These are phyloP conservation scores for Eilema griseolum DNA, from an alignment of 2,888 invertebrate genomes.

Conservation along the genomic window DNA sequence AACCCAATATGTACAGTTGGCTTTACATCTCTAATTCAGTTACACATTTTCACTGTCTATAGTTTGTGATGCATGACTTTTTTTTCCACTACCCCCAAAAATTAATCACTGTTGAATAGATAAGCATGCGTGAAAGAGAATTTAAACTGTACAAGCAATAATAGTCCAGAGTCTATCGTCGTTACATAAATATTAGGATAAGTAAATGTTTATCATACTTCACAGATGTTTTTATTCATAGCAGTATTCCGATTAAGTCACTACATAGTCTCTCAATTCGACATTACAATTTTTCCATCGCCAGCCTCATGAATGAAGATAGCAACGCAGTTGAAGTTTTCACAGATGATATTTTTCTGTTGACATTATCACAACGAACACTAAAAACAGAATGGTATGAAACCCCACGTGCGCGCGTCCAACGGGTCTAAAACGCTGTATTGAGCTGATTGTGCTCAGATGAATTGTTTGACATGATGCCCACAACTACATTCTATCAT, in stretches of 20 bases:
- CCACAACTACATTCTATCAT: too few relatives aligned
- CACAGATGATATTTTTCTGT: too few relatives aligned
- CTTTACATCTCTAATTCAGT: background rate
- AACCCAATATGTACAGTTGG: background rate
- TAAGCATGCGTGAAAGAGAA: conserved; percentile 36
- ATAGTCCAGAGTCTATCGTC: conserved; percentile 49
- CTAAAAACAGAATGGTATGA: too few relatives aligned
- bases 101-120: conserved; percentile 49
- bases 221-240: conserved; percentile 11
- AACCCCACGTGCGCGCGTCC: too few relatives aligned
- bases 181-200: conserved; percentile 36
- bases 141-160: conserved; percentile 36
- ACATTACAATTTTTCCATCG: too few relatives aligned
- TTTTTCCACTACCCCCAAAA: conserved; percentile 29
- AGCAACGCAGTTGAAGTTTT: too few relatives aligned
- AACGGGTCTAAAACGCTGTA: too few relatives aligned
- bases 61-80: background rate
- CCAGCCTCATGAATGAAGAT: too few relatives aligned
- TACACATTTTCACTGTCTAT: background rate
- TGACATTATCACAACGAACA: too few relatives aligned
- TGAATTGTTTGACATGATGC: too few relatives aligned
- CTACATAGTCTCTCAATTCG: background rate
- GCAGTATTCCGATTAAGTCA: conserved; percentile 24
- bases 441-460: too few relatives aligned
- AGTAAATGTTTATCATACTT: conserved; percentile 9